phyloP scores from a whole-genome alignment of 2,797 vertebrate genomes.

The Arrhamphus sclerolepis region DNA sequence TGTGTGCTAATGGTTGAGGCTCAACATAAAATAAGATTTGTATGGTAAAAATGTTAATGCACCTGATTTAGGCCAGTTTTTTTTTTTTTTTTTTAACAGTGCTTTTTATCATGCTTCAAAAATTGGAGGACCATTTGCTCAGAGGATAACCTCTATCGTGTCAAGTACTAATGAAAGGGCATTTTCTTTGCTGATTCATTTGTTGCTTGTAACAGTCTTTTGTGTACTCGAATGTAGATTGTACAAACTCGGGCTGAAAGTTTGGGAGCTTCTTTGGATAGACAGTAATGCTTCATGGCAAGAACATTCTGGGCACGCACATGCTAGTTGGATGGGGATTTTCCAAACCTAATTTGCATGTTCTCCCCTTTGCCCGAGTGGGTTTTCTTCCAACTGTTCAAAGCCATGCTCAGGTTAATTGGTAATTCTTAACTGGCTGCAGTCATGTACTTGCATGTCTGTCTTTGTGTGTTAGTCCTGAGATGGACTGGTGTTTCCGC shows the following conservation, averaged over 20 bases:
- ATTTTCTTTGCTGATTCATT: slow-evolving; percentile 36
- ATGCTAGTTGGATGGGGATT: not conserved
- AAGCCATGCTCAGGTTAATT: slow-evolving; percentile 1
- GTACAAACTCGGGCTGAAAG: not conserved
- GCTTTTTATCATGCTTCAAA: slow-evolving; percentile 57
- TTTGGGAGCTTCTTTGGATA: not conserved
- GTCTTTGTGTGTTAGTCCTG: not conserved
- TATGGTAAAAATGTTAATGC: slow-evolving; percentile 60
- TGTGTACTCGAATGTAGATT: slow-evolving; percentile 11
- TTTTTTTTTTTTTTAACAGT: too few relatives aligned
- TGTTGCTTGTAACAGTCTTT: slow-evolving; percentile 8
- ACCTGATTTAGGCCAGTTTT: slow-evolving; percentile 34
- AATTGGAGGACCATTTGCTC: slow-evolving; percentile 31
- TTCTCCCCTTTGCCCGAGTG: not conserved
- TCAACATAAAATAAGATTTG: slow-evolving; percentile 27
- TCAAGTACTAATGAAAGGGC: slow-evolving; percentile 33
- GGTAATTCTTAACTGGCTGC: not conserved
- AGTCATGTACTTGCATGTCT: not conserved
- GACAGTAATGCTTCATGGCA: not conserved
- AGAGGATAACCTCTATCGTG: slow-evolving; percentile 36
- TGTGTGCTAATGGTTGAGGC: slow-evolving; percentile 36
- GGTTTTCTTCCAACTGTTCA: slow-evolving; percentile 1
- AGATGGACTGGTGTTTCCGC: slow-evolving; percentile 5
- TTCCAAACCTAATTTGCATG: slow-evolving; percentile 1
- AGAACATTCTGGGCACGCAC: slow-evolving; percentile 1